Conservation (phyloP, 2,113 vertebrate species). For the Malaclemys terrapin region DNA sequence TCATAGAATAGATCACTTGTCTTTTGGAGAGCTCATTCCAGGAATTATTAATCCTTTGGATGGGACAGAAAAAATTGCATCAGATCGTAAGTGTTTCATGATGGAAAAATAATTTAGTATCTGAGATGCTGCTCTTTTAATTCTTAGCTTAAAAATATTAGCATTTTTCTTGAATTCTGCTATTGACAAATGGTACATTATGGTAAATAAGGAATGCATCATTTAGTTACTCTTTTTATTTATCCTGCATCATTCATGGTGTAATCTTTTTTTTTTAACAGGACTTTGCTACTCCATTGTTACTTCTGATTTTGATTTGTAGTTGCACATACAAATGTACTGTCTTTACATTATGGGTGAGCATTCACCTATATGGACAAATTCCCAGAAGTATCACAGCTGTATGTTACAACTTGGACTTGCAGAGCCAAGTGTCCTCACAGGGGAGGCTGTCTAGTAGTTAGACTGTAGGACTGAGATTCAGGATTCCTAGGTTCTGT, state of each 20-base stretch:
- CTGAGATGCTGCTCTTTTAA: background rate
- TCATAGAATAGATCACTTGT: constrained; percentile 97
- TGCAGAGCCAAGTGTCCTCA: background rate
- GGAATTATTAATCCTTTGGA: constrained; percentile 96
- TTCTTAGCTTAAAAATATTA: background rate
- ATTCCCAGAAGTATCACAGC: background rate
- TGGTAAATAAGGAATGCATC: background rate
- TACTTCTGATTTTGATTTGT: background rate
- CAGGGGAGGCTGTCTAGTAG: background rate
- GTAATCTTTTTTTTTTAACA: background rate
- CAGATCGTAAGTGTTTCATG: constrained; percentile 85
- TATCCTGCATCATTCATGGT: fast-evolving
- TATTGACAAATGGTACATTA: background rate
- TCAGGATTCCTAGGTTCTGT: background rate
- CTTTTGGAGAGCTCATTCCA: constrained; percentile 94
- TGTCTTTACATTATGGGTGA: background rate
- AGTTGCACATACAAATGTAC: background rate
- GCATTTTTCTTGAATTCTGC: background rate
- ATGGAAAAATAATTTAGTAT: background rate
- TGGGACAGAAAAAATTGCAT: constrained; percentile 95
- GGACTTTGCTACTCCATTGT: background rate
- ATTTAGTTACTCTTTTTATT: background rate
- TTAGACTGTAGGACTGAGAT: background rate
- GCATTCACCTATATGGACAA: background rate
- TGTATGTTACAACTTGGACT: background rate